Evolutionary conservation across 2,888 invertebrate species (phyloP).

Genomic region (Pollenia amentaria): DNA sequence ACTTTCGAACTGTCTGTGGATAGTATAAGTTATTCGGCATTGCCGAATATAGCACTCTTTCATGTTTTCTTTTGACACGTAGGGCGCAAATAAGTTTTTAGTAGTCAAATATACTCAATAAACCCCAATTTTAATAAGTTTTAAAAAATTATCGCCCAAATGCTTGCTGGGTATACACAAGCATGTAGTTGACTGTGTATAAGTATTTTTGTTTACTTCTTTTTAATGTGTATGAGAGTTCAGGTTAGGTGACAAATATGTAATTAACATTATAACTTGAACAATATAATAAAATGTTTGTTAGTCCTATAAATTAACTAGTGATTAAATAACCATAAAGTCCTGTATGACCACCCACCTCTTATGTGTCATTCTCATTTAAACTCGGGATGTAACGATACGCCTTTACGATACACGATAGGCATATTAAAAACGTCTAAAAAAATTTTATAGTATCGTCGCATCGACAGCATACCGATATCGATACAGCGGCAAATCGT

Average conservation of each 20-base stretch:
- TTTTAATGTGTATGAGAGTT: neutral
- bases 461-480: too few species aligned
- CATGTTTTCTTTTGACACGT: too few species aligned
- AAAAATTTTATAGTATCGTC: too few species aligned
- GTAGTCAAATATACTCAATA: neutral
- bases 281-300: conserved; percentile 71
- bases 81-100: neutral
- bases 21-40: too few species aligned
- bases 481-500: too few species aligned
- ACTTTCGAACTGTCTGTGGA: too few species aligned
- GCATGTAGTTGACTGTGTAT: neutral
- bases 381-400: neutral
- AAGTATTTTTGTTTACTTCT: conserved; percentile 16
- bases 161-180: conserved; percentile 5
- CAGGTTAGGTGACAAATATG: conserved; percentile 70
- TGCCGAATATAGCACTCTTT: too few species aligned
- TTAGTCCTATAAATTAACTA: conserved; percentile 72
- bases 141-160: too few species aligned
- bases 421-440: too few species aligned
- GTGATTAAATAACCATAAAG: conserved; percentile 63
- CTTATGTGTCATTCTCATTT: conserved; percentile 18
- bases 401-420: neutral
- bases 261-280: conserved; percentile 71
- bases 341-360: conserved; percentile 37
- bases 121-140: too few species aligned